phyloP scores from a whole-genome alignment of 2,113 vertebrate genomes.

The Cynoglossus semilaevis region DNA sequence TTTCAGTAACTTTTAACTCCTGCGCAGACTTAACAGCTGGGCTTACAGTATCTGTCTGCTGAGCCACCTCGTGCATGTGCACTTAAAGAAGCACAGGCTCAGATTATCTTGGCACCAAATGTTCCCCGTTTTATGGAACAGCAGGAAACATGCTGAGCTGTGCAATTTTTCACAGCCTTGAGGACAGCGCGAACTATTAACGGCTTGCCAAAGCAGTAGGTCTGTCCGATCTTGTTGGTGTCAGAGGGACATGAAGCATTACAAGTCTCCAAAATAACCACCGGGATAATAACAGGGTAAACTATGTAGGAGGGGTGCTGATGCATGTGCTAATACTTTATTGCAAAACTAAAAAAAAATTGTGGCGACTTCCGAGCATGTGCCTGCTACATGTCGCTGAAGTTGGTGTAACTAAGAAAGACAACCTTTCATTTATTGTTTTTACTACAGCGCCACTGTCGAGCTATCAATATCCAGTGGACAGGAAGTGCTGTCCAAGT shows the following conservation, averaged over 20 bases:
- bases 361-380: slow-evolving; percentile 45
- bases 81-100: slow-evolving; percentile 52
- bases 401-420: slow-evolving; percentile 40
- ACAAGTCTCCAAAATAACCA: slow-evolving; percentile 69
- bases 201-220: slow-evolving; percentile 28
- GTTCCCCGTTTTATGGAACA: slow-evolving; percentile 58
- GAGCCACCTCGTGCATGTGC: slow-evolving; percentile 43
- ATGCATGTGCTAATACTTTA: slow-evolving; percentile 54
- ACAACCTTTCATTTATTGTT: slow-evolving; percentile 60
- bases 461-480: slow-evolving; percentile 37
- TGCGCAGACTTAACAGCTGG: slow-evolving; percentile 73
- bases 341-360: slow-evolving; percentile 23
- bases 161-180: slow-evolving; percentile 23
- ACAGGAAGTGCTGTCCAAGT: slow-evolving; percentile 56
- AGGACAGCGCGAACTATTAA: slow-evolving; percentile 53
- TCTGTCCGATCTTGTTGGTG: slow-evolving; percentile 45
- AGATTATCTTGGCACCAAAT: slow-evolving; percentile 53
- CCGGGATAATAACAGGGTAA: slow-evolving; percentile 61
- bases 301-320: slow-evolving; percentile 41
- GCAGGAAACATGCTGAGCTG: slow-evolving; percentile 65
- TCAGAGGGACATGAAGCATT: slow-evolving; percentile 48
- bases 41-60: slow-evolving; percentile 35
- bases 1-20: slow-evolving; percentile 72
- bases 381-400: slow-evolving; percentile 55
- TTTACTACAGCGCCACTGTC: slow-evolving; percentile 33